These are phyloP conservation scores for Dolichotis patagonum DNA, from an alignment of 2,113 vertebrate species.

Conservation along the genomic window DNA sequence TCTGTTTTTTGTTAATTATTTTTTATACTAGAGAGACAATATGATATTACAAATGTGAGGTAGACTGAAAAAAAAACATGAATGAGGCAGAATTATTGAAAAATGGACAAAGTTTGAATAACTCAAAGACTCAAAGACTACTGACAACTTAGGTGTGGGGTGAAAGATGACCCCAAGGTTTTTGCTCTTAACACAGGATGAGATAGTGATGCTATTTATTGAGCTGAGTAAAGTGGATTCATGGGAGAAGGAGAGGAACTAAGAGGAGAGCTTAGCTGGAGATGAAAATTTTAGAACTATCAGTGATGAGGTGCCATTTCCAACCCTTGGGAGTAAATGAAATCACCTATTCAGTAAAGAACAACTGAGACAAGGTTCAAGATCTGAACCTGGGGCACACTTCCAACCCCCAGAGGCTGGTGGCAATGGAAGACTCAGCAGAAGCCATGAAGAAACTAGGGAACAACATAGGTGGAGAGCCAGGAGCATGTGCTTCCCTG, in stretches of 20 bases:
- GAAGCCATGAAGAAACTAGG: neutral
- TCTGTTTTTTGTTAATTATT: too few species aligned
- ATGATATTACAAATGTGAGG: neutral
- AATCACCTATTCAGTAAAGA: neutral
- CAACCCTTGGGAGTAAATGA: neutral
- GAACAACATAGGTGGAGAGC: neutral
- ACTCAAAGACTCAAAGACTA: neutral
- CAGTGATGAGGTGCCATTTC: neutral
- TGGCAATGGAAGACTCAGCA: neutral
- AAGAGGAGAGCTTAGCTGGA: neutral
- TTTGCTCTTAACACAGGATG: neutral
- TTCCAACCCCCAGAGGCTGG: neutral
- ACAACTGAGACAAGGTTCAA: neutral
- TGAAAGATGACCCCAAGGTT: neutral
- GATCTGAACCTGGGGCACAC: neutral
- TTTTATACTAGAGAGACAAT: too few species aligned
- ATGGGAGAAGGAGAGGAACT: too few species aligned
- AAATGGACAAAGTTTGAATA: neutral
- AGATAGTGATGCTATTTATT: neutral
- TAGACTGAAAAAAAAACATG: neutral
- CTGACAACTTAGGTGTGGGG: neutral
- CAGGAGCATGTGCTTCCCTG: neutral
- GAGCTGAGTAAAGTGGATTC: neutral
- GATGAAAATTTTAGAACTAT: neutral
- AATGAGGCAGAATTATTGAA: neutral